A percentile compares a stretch with the other conserved stretches of the same genome.
Evolutionary conservation across 2,797 vertebrate species (phyloP).

Genomic region (Rhyacichthys aspro): DNA sequence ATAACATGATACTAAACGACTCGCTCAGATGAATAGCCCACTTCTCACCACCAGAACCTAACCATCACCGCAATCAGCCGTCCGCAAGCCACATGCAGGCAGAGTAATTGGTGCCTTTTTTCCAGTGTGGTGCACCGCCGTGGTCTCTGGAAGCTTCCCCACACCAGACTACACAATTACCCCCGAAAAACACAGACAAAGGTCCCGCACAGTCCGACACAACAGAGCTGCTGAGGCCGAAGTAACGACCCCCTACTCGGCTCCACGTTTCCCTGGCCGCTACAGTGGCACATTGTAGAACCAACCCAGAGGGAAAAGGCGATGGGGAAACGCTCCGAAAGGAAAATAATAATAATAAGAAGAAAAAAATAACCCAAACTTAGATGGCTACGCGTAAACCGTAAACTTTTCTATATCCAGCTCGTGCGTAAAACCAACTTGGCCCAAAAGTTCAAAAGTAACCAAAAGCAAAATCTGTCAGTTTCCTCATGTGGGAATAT

Average conservation of each 20-base stretch:
- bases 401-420: constrained; percentile 28
- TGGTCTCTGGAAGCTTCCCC: constrained; percentile 67
- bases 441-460: background rate
- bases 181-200: constrained; percentile 66
- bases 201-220: constrained; percentile 65
- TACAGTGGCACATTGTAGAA: constrained; percentile 70
- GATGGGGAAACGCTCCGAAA: constrained; percentile 21
- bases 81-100: constrained; percentile 72
- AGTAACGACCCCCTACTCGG: constrained; percentile 80
- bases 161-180: constrained; percentile 72
- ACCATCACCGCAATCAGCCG: constrained; percentile 66
- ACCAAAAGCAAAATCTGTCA: background rate
- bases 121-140: constrained; percentile 76
- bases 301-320: constrained; percentile 31
- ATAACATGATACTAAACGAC: constrained; percentile 49
- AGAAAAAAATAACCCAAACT: constrained; percentile 5
- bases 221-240: constrained; percentile 76
- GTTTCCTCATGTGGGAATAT: constrained; percentile 21
- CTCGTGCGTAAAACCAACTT: constrained; percentile 60
- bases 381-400: constrained; percentile 52
- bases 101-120: constrained; percentile 67
- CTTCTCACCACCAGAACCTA: constrained; percentile 48
- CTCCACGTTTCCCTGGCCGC: constrained; percentile 71
- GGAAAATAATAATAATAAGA: too few relatives aligned
- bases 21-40: constrained; percentile 45